Base-by-base conservation (phyloP, 2,888 invertebrate species). In the Nebria salina region DNA sequence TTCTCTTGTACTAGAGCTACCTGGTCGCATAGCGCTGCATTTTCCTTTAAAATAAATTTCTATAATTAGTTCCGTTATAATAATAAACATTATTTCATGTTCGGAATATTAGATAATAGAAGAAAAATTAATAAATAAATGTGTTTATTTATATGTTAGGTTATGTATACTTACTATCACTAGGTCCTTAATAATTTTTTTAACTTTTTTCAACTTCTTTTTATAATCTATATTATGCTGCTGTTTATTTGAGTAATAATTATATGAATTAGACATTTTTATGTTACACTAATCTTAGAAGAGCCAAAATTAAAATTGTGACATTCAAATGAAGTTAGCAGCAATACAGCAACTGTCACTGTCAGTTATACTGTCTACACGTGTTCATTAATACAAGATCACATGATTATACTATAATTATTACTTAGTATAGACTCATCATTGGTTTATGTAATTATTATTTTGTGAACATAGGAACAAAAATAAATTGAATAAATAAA, bases 11-110 rank as follows among this genome's bases (percentile, higher is more conserved):
- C 93, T 88, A 94, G 93, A 0, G 95, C 93, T 15, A 97, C 94
- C 91, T 97, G 96, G 90, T 97, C 97, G 88, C 97, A 96, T 2
- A 97, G 88, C 5, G 95, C 95, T 77, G 95, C 94, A 90, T 95
- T 96, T 90, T 95, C 95, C 95, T 95, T 85, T 2, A 84, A 82
- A 82, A 73, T 42, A 34, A 34, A 26, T 26, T 70, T 70, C 11
- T 42, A 11, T 73, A 34, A 72, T 34, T 72, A 34, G 25, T 26
- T 26, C n/a, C 25, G 9, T 26, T 8, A 72, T 15, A 34, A 4
- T 11, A 15, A 20, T 41, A 72, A 34, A 34, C 34, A 34, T 34
- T 34, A 34, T 34, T 34, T 34, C 2, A 4, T 34, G 34, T 34
- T 1, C 34, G 34, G 34, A 34, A 34, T 34, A 34, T 34, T 34